Evolutionary conservation across 2,113 vertebrate genomes (phyloP), one percentile per base, ranked within the genome.

Genomic region (Arvicanthis niloticus): DNA sequence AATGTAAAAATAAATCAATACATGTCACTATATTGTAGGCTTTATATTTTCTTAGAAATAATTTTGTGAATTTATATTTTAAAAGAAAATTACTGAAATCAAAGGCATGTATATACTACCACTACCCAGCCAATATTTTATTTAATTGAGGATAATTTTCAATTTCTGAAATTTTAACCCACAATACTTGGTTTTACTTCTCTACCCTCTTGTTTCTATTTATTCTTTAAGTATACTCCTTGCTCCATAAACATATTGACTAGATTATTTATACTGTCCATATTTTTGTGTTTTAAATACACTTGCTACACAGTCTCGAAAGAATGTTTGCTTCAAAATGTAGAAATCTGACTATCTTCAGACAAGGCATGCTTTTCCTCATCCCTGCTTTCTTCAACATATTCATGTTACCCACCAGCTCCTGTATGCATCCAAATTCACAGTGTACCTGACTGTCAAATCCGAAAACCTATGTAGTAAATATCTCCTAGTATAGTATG

Each of bases 281-380:
- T 45, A 67, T 80, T 56, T 51, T 80, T 6, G 40, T 76, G 42
- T 75, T 34, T 45, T 62, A 31, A 85, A 86, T 0, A 10, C 60
- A 22, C 37, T 86, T 94, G 34, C 65, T 76, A 78, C 73, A 91
- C 48, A n/a, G 11, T 85, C 81, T 89, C 51, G 51, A 7, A 81
- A 51, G 77, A 91, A 40, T 21, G 40, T 62, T 86, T 58, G 56
- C 77, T 89, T 96, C 88, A 95, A 92, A 95, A 91, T 86, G 58
- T 53, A 94, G 88, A 73, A 88, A 29, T 88, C 86, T 65, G 62
- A 72, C 19, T 67, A 91, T 72, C 81, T 86, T 45, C 2, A 88
- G 93, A 81, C 81, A 88, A 94, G 42, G 65, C 45, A 21, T 10
- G 62, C 81, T 42, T 51, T 21, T 45, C 2, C 48, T 40, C 80